These are phyloP conservation scores for Proteles cristata DNA, from an alignment of 2,113 vertebrate genomes.

Conservation along the genomic window DNA sequence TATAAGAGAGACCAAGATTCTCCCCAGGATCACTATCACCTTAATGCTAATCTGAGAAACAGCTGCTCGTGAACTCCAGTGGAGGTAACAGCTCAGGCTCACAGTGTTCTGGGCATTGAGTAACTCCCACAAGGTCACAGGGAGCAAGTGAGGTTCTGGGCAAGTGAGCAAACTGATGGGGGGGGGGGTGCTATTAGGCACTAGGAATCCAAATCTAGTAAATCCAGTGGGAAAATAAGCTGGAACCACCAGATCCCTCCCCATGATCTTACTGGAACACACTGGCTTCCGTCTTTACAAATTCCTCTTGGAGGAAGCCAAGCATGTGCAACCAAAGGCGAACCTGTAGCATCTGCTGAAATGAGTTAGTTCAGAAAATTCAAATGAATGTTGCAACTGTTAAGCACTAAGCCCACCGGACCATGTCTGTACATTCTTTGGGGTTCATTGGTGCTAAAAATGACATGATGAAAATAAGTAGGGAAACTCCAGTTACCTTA, in stretches of 20 bases:
- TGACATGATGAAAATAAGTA: not conserved
- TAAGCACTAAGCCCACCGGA: not conserved
- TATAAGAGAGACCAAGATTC: not conserved
- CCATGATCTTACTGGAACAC: not conserved
- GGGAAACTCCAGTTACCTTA: not conserved
- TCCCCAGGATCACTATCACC: not conserved
- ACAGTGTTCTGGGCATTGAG: not conserved
- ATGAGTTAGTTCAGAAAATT: not conserved
- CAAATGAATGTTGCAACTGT: not conserved
- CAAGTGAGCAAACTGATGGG: not conserved
- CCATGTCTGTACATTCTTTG: not conserved
- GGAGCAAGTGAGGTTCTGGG: not conserved
- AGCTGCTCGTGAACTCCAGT: not conserved
- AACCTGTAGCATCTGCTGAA: not conserved
- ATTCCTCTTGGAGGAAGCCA: not conserved
- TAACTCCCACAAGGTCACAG: not conserved
- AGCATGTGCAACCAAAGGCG: not conserved
- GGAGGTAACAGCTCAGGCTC: not conserved
- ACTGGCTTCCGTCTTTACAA: not conserved
- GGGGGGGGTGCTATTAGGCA: not conserved
- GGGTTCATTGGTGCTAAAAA: not conserved
- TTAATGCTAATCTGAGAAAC: slow-evolving; percentile 2
- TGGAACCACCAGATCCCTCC: not conserved
- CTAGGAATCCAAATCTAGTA: not conserved
- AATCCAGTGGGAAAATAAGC: not conserved